These are phyloP conservation scores for Eueremaeus valkanovi DNA, from an alignment of 2,888 invertebrate species.

Conservation along the genomic window DNA sequence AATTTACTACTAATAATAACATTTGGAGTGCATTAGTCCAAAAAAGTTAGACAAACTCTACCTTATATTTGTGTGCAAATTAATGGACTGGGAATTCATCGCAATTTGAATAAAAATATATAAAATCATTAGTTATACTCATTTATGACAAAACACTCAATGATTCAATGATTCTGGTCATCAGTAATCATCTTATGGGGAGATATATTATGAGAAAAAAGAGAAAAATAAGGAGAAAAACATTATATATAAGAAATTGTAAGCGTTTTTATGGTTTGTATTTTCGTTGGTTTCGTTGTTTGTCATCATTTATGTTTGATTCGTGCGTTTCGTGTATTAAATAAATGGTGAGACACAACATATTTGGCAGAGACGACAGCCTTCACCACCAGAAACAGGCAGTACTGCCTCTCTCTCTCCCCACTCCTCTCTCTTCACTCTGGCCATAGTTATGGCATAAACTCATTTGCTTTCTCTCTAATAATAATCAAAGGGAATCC, in stretches of 20 bases:
- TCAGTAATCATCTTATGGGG: not conserved
- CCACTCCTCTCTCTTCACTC: not conserved
- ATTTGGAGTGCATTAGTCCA: not conserved
- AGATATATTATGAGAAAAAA: not conserved
- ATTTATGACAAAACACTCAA: not conserved
- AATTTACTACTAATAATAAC: not conserved
- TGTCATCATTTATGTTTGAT: not conserved
- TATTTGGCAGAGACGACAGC: not conserved
- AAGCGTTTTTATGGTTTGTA: too few relatives aligned
- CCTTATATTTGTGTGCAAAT: not conserved
- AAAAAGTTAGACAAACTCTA: not conserved
- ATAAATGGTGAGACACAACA: not conserved
- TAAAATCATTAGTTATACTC: not conserved
- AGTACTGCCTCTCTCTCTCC: too few relatives aligned
- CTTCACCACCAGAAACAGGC: too few relatives aligned
- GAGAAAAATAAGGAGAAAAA: not conserved
- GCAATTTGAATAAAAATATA: conserved; percentile 5
- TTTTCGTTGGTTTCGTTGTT: not conserved
- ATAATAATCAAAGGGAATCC: conserved; percentile 5
- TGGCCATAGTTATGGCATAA: too few relatives aligned
- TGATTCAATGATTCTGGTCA: not conserved
- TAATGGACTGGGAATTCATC: not conserved
- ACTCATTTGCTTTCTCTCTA: not conserved
- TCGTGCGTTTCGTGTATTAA: not conserved
- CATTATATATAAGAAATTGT: not conserved